Base-by-base conservation (phyloP, 2,888 invertebrate genomes). In the Orchesella flavescens region DNA sequence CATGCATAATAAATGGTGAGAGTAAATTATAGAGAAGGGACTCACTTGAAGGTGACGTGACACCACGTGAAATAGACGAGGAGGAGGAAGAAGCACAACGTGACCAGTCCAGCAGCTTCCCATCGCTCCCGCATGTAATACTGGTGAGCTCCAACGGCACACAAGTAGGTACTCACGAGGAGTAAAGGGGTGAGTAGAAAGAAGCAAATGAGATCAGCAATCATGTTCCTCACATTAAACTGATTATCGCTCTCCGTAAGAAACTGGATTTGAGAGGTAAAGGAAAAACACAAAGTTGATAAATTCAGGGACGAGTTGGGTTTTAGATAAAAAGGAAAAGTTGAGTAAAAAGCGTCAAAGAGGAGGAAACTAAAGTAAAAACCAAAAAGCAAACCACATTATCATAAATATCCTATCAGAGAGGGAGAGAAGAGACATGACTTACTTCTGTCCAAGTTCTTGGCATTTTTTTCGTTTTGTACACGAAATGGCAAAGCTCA, bases 401-500 rank as follows among this genome's bases (percentile, higher is more conserved):
- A 34, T 34, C 34, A 34, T 34, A 34, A 34, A 34, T 34, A 34
- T 34, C 34, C 34, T 7, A 34, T 34, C 34, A 34, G 3, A 34
- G 34, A n/a, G n/a, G n/a, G n/a, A n/a, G n/a, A n/a, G n/a, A n/a
- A n/a, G n/a, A n/a, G n/a, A n/a, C n/a, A n/a, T 57, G 44, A n/a
- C 43, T 80, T 89, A 91, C 91, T 89, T 90, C 89, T 23, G 85
- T 84, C 66, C 91, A 89, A 2, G 90, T 89, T 76, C 89, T 89
- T 9, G 90, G 89, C 72, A 88, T 89, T 81, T 90, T 89, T 49
- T 88, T 86, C 10, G 90, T 89, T 24, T 89, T 88, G 87, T 90
- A 92, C 23, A 89, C 86, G 86, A 90, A 90, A 72, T 90, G 89
- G 89, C 92, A 92, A 61, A 92, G 90, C 87, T 92, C 92, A 88